Percentiles rank a stretch among this genome's conserved stretches.
These are phyloP conservation scores for Norana najaformis DNA, from an alignment of 2,888 invertebrate genomes.

Conservation along the genomic window DNA sequence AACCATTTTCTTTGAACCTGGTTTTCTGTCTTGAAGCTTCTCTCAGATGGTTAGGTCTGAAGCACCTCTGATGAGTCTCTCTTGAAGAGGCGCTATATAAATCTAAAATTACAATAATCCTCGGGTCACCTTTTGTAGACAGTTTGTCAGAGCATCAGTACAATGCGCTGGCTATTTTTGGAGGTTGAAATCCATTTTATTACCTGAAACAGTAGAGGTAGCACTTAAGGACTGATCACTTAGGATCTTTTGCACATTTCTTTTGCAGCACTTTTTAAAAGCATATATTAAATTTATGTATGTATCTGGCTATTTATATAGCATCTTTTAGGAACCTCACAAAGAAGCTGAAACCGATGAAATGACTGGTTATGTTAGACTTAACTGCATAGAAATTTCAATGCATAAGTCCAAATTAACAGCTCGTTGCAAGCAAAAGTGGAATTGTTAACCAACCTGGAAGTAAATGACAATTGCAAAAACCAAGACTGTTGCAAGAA, in stretches of 20 bases:
- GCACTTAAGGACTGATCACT: neutral
- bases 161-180: neutral
- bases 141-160: neutral
- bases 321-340: too few relatives aligned
- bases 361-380: neutral
- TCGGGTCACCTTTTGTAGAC: neutral
- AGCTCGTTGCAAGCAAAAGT: neutral
- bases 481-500: constrained; percentile 93
- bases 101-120: too few relatives aligned
- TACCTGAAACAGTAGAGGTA: neutral
- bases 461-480: constrained; percentile 99
- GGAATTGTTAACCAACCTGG: constrained; percentile 72
- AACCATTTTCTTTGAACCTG: too few relatives aligned
- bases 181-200: neutral
- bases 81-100: too few relatives aligned
- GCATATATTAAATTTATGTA: too few relatives aligned
- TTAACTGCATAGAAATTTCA: too few relatives aligned
- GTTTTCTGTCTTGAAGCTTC: too few relatives aligned
- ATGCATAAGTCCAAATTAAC: neutral
- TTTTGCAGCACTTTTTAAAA: neutral
- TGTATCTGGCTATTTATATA: too few relatives aligned
- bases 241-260: neutral
- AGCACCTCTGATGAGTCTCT: too few relatives aligned
- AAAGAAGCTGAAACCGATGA: too few relatives aligned
- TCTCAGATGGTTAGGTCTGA: too few relatives aligned